Base-by-base conservation (phyloP, 2,888 invertebrate genomes). In the Amiota mariae region DNA sequence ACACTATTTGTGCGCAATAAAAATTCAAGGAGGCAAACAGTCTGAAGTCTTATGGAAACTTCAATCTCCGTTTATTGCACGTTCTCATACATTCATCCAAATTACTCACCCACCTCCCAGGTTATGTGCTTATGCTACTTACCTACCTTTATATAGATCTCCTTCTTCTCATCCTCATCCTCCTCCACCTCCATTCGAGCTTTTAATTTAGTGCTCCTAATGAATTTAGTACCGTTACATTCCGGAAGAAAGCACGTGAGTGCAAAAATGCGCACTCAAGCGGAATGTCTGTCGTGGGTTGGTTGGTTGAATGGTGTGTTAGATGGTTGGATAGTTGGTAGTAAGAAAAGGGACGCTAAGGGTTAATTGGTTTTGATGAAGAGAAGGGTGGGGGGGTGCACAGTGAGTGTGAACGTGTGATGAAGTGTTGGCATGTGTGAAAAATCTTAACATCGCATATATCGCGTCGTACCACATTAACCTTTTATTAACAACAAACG, bases 131-230 rank as follows among this genome's bases (percentile, higher is more conserved):
- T 15, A 15, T 15, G 56, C 11, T 8, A n/a, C 13, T 1, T 18
- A 2, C 56, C 8, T 18, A 2, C 56, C 18, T n/a, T 18, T 56
- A 11, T 13, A 18, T n/a, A 20, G 12, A 1, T 18, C 63, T 36
- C 13, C 36, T 8, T 2, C 24, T 24, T 3, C 24, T 24, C 24
- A 10, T n/a, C n/a, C n/a, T n/a, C n/a, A n/a, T n/a, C 61, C n/a
- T 20, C 8, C 48, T 59, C 61, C 76, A 57, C 74, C 73, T 70
- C 75, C 73, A 74, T 74, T 79, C 79, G 82, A 75, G 83, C 82
- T 82, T 85, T 82, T 85, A 85, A 85, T 85, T 84, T 85, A 83
- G 83, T 85, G 85, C 82, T 85, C 80, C 85, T 85, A 85, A 85
- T 85, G 85, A 85, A 85, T 84, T 85, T 85, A 85, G 83, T 85